These are phyloP conservation scores for Aphrophora alni DNA, from an alignment of 2,888 invertebrate species.

Conservation along the genomic window DNA sequence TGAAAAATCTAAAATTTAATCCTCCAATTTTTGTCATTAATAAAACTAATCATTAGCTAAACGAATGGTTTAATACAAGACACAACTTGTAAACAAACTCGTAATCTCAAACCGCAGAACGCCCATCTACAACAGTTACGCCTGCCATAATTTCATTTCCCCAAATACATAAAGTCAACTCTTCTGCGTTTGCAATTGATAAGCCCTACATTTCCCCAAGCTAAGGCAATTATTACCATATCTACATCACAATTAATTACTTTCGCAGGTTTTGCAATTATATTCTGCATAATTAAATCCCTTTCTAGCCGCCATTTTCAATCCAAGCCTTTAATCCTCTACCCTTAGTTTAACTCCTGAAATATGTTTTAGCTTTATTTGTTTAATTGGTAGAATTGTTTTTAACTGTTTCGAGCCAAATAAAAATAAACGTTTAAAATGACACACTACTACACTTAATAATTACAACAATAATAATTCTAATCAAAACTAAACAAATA, in stretches of 20 bases:
- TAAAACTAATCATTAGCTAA: too few relatives aligned
- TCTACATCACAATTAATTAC: slow-evolving; percentile 6
- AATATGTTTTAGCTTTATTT: neutral
- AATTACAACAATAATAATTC: too few relatives aligned
- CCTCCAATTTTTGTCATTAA: too few relatives aligned
- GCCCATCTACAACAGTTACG: neutral
- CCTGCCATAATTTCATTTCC: neutral
- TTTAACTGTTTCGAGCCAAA: too few relatives aligned
- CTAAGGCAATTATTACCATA: neutral
- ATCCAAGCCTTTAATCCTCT: neutral
- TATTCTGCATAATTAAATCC: neutral
- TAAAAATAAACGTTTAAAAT: too few relatives aligned
- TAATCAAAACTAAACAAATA: too few relatives aligned
- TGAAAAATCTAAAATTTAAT: too few relatives aligned
- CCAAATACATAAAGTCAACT: neutral
- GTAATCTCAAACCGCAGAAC: neutral
- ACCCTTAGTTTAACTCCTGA: neutral
- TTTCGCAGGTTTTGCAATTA: neutral
- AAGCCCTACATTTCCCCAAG: neutral
- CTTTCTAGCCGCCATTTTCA: neutral
- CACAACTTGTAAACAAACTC: neutral
- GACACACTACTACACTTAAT: too few relatives aligned
- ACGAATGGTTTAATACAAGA: too few relatives aligned
- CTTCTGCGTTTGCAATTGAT: neutral
- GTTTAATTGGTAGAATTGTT: neutral